Conservation (phyloP, 2,888 invertebrate genomes). For the Ormyrus rosae region DNA sequence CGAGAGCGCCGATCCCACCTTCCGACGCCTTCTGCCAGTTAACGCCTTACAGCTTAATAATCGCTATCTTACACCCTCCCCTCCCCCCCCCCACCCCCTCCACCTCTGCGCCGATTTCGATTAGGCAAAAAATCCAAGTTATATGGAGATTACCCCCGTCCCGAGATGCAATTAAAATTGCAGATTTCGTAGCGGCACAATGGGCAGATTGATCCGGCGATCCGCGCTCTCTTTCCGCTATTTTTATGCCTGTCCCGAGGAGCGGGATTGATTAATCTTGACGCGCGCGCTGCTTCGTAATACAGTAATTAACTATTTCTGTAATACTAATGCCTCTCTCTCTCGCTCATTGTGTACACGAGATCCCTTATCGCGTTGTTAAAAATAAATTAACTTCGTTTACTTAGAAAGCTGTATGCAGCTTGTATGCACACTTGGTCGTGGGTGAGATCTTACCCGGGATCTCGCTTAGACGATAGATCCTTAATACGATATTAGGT, state of each 20-base stretch:
- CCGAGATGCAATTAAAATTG: slow-evolving; percentile 28
- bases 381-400: slow-evolving; percentile 37
- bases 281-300: background rate
- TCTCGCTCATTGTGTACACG: background rate
- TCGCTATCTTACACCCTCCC: slow-evolving; percentile 57
- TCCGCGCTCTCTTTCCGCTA: slow-evolving; percentile 1
- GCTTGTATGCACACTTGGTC: background rate
- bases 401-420: background rate
- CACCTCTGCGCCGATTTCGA: too few species aligned
- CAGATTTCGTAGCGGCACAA: background rate
- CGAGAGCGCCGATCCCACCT: slow-evolving; percentile 70
- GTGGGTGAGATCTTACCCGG: too few species aligned
- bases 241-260: slow-evolving; percentile 34
- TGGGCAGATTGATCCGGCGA: background rate
- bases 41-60: slow-evolving; percentile 76
- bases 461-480: too few species aligned
- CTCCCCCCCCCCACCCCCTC: too few species aligned
- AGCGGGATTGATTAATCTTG: slow-evolving; percentile 36
- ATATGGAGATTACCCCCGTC: background rate
- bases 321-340: background rate
- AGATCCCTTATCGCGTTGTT: slow-evolving; percentile 28
- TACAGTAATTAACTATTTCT: slow-evolving; percentile 38
- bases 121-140: background rate
- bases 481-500: too few species aligned
- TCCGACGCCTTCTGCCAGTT: slow-evolving; percentile 76